Evolutionary conservation across 2,888 invertebrate species (phyloP).

Genomic region (Lacanobia wlatinum): DNA sequence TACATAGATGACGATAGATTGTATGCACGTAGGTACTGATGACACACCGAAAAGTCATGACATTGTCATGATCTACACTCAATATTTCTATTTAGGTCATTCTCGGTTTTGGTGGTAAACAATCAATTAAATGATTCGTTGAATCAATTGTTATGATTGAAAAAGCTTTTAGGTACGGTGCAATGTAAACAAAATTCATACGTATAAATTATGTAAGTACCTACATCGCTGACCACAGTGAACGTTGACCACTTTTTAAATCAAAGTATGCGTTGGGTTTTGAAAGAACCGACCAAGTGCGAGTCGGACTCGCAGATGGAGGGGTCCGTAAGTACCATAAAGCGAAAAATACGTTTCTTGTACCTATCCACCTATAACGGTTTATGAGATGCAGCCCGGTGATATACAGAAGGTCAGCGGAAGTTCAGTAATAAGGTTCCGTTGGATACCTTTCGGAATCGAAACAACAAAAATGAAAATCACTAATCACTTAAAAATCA

Average conservation of each 20-base stretch:
- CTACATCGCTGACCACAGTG: not conserved
- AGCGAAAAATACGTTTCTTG: no score
- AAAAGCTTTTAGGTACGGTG: not conserved
- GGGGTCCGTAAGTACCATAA: no score
- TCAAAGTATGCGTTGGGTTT: not conserved
- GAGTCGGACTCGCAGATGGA: no score
- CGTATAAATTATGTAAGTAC: no score
- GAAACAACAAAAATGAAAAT: not conserved
- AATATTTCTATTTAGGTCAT: slow-evolving; percentile 2
- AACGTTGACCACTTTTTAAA: not conserved
- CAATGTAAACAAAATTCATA: slow-evolving; percentile 4
- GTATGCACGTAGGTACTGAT: not conserved
- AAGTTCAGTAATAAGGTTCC: no score
- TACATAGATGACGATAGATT: not conserved
- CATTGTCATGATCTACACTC: not conserved
- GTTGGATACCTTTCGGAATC: no score
- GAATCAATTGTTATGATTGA: slow-evolving; percentile 1
- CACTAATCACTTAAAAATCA: slow-evolving; percentile 14
- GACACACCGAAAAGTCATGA: not conserved
- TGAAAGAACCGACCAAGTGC: not conserved
- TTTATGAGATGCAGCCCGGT: no score
- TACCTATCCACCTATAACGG: no score
- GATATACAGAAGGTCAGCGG: no score
- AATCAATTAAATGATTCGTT: not conserved
- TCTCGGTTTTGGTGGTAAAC: not conserved